Percentiles rank a stretch among this genome's conserved stretches.
Evolutionary conservation across 1,140 invertebrate genomes (phyloP).

Genomic region (Drosophila quadrilineata): DNA sequence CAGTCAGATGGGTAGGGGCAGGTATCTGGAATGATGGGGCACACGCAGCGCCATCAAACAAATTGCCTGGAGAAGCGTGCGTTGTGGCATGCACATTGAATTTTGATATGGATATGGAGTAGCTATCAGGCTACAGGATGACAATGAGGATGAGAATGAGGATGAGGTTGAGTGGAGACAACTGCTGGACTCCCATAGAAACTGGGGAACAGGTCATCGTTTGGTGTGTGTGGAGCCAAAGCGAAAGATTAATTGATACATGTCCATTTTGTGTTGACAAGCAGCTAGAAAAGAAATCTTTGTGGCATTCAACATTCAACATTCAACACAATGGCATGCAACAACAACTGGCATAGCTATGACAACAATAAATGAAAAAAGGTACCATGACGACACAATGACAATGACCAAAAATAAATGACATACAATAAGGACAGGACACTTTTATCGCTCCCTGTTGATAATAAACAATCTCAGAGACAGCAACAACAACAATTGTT

Average conservation of each 20-base stretch:
- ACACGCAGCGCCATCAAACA: constrained; percentile 69
- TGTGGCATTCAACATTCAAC: too few species aligned
- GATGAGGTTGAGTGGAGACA: constrained; percentile 45
- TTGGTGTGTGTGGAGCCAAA: constrained; percentile 1
- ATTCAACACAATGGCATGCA: constrained; percentile 38
- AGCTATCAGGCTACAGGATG: too few species aligned
- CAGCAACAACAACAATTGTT: constrained; percentile 18
- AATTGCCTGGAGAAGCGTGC: constrained; percentile 56
- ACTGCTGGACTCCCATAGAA: constrained; percentile 36
- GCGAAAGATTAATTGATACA: constrained; percentile 76
- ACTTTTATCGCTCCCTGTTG: constrained; percentile 74
- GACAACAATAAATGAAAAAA: constrained; percentile 59
- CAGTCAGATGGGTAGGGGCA: not conserved
- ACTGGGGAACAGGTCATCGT: not conserved
- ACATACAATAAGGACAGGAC: constrained; percentile 72
- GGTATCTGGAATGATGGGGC: not conserved
- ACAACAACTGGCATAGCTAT: not conserved
- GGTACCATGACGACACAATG: too few species aligned
- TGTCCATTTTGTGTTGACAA: constrained; percentile 78
- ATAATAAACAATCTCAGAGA: constrained; percentile 71
- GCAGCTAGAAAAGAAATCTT: constrained; percentile 65
- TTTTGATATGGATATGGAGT: constrained; percentile 65
- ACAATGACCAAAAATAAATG: constrained; percentile 72
- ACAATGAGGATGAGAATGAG: not conserved
- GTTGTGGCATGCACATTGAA: constrained; percentile 68